Base-by-base conservation (phyloP, 2,888 invertebrate species). In the Azorinus chamasolen region DNA sequence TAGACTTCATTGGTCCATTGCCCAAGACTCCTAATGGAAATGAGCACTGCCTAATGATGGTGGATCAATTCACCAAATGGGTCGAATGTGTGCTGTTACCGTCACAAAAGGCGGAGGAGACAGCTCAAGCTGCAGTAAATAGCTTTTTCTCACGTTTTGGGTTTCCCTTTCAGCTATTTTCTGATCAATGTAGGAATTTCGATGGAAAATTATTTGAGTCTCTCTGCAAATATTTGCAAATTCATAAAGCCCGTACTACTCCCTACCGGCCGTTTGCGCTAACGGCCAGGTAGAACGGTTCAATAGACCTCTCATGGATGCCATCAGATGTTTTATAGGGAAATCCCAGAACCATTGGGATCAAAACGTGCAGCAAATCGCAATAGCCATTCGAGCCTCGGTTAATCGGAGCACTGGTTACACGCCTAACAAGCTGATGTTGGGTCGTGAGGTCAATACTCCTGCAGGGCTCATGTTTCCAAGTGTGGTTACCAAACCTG, bases 31-130 rank as follows among this genome's bases (percentile, higher is more conserved):
- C 24, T 39, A 66, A 27, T 10, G 59, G 68, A 32, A 68, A 68
- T 43, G 68, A 68, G 39, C 25, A 58, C 25, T 50, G 50, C 22
- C 18, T 59, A 16, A 59, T 68, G 66, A 66, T 66, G 48, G 66
- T 68, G 10, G 57, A 66, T 48, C 57, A 66, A 48, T 66, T 66
- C 41, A 57, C 57, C 16, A 66, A 66, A 32, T 66, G 66, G 59
- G 58, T 51, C 4, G 58, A 59, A 39, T 68, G 58, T 59, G 39
- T 59, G 27, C 53, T 61, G 14, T 27, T 51, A 24, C 69, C 69
- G 22, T 32, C 69, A 16, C 69, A 54, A 20, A 53, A 25, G 14
- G 54, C 61, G 1, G 61, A 69, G 37, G 48, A 48, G 5, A 69
- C 69, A 2, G 46, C 61, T 1, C 41, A 39, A 41, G 69, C 69